Base-by-base conservation (phyloP, 2,888 invertebrate species). In the Eupithecia exiguata region DNA sequence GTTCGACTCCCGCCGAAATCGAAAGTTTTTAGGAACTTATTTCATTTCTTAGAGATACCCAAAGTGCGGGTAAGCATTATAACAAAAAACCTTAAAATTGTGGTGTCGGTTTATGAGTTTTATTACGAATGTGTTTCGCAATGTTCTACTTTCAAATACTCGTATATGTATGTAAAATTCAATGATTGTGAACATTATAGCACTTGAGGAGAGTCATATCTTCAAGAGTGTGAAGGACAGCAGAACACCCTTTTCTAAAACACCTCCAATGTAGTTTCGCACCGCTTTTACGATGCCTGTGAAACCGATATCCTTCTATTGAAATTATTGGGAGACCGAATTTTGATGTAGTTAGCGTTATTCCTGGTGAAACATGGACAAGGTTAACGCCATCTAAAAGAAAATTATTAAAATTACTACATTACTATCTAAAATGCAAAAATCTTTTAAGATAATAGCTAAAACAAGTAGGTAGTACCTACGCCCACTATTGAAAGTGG, bases 201-300 rank as follows among this genome's bases (percentile, higher is more conserved):
- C 5, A 65, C 66, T 72, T 72, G 9, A 65, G 7, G 3, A 69
- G 16, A 12, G 61, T 67, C 58, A 69, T 61, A 61, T 72, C 58
- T 58, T 40, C 14, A 14, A 62, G 14, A 36, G 68, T 71, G 16
- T 68, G 71, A 21, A 71, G 30, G 35, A 36, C 61, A 40, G 71
- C 71, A 25, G 69, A 71, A 66, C 80, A 80, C 12, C 70, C 78
- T 6, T 58, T 49, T 12, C 40, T 40, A 1, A 68, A 43, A 58
- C 71, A 75, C 14, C 53, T 63, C 75, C 71, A 71, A 30, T 69
- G 74, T 0, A 79, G 80, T 68, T 83, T 83, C 0, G 35, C 40
- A 0, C 80, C 79, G 7, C 1, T 30, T 9, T 25, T 61, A 6
- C 36, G 49, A 9, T 53, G 49, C 21, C 21, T 49, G n/a, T 49